Evolutionary conservation across 2,797 vertebrate species (phyloP), one percentile per base, ranked within the genome.

Genomic region (Rhincodon typus): DNA sequence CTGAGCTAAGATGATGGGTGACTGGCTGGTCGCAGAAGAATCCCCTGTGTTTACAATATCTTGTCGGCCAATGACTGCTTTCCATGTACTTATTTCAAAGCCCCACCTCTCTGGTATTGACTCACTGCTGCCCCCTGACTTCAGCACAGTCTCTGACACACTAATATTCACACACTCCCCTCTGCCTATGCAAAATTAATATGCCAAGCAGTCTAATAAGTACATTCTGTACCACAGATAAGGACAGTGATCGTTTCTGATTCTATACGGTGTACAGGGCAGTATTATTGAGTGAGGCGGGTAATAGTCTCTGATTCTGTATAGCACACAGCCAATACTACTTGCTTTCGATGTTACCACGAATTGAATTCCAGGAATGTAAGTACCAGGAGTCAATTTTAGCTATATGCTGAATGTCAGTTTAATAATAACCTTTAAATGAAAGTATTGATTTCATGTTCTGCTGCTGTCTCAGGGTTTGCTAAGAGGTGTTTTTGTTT

Each of bases 351-450:
- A 25, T 27, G 42, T 50, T 87, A 3, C 84, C 50, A 23, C 50
- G 42, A 46, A 50, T 87, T 87, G 42, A 27, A 25, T 87, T 87
- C 23, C 21, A 2, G 1, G 46, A 53, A 50, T 87, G 6, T 50
- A 50, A 87, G 42, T 87, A 87, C 84, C 46, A 3, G 42, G 84
- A 50, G 21, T 50, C 42, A 53, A 21, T 46, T 8, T 19, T 25
- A 25, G 7, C 21, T 53, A 2, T 25, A 12, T 7, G 46, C 84
- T 50, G 42, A 46, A 50, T 87, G 84, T 87, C 84, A 87, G 84
- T 50, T 87, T 50, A 87, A 87, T 87, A 87, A 87, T 87, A 87
- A 46, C 84, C 42, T 50, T 87, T 87, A 25, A 50, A 50, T 87
- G 84, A 27, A 50, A 87, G 84, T 53, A 84, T 87, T 50, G 42